Evolutionary conservation across 2,797 vertebrate genomes (phyloP).

Genomic region (Smutsia temminckii): DNA sequence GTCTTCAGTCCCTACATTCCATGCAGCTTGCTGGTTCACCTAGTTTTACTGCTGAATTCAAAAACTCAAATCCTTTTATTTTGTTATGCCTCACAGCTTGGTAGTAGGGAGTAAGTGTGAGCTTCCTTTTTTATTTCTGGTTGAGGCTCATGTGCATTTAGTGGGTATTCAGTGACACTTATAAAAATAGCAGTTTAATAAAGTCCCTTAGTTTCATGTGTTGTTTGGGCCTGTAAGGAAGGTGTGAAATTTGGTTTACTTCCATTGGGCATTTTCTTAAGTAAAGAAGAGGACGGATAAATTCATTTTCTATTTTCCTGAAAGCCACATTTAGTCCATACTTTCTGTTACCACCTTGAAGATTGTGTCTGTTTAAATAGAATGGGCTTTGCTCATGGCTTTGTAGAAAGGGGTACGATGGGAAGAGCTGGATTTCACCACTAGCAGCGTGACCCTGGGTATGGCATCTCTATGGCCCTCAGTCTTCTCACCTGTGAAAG

Average conservation of each 20-base stretch:
- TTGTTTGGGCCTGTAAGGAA: background rate
- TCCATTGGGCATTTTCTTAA: background rate
- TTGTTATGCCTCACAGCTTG: background rate
- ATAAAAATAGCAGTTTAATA: rapidly evolving
- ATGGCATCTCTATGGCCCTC: rapidly evolving
- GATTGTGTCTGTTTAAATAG: rapidly evolving
- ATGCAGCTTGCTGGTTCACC: rapidly evolving
- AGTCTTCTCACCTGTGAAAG: background rate
- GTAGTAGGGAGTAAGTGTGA: rapidly evolving
- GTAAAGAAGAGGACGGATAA: background rate
- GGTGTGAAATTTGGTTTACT: background rate
- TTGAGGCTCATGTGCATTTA: rapidly evolving
- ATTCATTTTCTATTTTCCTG: background rate
- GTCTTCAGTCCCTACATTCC: background rate
- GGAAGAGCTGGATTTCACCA: background rate
- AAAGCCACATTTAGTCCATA: rapidly evolving
- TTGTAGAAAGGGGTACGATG: rapidly evolving
- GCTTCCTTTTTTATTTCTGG: background rate
- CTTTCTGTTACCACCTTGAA: background rate
- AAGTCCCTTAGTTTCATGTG: background rate
- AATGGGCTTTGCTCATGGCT: rapidly evolving
- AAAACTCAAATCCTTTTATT: rapidly evolving
- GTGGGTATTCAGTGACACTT: background rate
- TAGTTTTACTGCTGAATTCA: background rate
- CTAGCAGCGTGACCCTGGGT: background rate